Evolutionary conservation across 2,888 invertebrate species (phyloP), one percentile per base, ranked within the genome.

Genomic region (Omphaloscelis lunosa): DNA sequence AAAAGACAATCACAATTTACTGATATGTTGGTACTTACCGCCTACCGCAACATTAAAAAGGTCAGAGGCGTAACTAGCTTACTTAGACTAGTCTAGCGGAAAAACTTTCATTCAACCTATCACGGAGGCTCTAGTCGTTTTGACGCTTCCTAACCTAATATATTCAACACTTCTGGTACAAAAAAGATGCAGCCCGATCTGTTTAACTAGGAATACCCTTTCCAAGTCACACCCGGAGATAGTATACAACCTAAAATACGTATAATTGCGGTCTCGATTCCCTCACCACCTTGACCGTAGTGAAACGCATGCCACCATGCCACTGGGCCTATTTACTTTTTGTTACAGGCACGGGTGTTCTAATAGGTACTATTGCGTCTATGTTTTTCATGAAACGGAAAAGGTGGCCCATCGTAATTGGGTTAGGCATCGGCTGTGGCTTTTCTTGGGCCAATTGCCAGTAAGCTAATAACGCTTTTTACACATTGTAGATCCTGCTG

Each of bases 371-470:
- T 34, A 0, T 83, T n/a, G 0, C 56, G 15, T 80, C 80, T 17
- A 83, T 80, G 48, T 67, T 70, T 17, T 70, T 83, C 9, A 0
- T 77, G 6, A 41, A 23, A 34, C 69, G 80, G 2, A 77, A 51
- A 78, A 69, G 80, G 48, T 80, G 78, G 78, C 80, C 80, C 8
- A 58, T 80, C 23, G 58, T 80, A 23, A 1, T 77, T 0, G 70
- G 70, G 0, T 17, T 80, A 27, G 80, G 80, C 29, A 23, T 83
- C 39, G 70, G 78, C 12, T 12, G 41, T 65, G 80, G 80, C 0
- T 70, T 83, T 15, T 83, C 80, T 29, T 61, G 45, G 8, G 80
- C 80, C 34, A 61, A 69, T 23, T 80, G 80, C 78, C 83, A 61
- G 80, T 80, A 70, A 80, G 80, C 6, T 68, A 11, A 51, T 56